phyloP scores from a whole-genome alignment of 2,888 invertebrate species.

The Melolontha melolontha region DNA sequence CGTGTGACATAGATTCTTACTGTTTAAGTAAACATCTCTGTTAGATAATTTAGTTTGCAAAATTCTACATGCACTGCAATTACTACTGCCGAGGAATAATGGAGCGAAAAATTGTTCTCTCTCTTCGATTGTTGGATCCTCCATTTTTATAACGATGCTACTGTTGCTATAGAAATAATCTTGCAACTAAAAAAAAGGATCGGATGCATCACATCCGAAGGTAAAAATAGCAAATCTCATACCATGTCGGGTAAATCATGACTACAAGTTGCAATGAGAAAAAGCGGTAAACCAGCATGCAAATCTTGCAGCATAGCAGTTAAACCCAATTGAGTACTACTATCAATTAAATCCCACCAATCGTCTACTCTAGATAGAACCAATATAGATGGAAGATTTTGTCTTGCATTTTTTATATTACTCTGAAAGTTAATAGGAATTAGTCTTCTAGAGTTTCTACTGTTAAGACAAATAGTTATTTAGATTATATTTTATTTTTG shows the following conservation, averaged over 20 bases:
- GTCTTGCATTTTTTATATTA: slow-evolving; percentile 52
- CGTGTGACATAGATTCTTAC: slow-evolving; percentile 1
- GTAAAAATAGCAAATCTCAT: slow-evolving; percentile 32
- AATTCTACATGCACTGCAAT: slow-evolving; percentile 45
- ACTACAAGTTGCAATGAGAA: slow-evolving; percentile 61
- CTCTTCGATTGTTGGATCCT: slow-evolving; percentile 60
- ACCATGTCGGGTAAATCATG: slow-evolving; percentile 59
- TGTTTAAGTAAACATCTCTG: slow-evolving; percentile 7
- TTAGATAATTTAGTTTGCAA: slow-evolving; percentile 1
- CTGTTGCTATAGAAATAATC: slow-evolving; percentile 60
- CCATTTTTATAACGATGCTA: slow-evolving; percentile 57
- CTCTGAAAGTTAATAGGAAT: slow-evolving; percentile 48
- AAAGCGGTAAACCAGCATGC: slow-evolving; percentile 60
- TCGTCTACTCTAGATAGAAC: slow-evolving; percentile 60
- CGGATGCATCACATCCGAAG: slow-evolving; percentile 17
- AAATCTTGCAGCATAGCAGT: slow-evolving; percentile 59
- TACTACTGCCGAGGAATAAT: slow-evolving; percentile 56
- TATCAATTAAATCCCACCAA: slow-evolving; percentile 62
- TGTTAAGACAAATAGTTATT: too few relatives aligned
- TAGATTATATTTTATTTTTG: too few relatives aligned
- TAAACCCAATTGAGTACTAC: slow-evolving; percentile 57
- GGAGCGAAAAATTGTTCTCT: slow-evolving; percentile 59
- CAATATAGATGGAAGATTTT: slow-evolving; percentile 60
- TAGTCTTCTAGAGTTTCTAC: too few relatives aligned
- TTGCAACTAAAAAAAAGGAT: slow-evolving; percentile 54